Conservation (phyloP, 1,140 invertebrate species). For the Camponotus vicinus region DNA sequence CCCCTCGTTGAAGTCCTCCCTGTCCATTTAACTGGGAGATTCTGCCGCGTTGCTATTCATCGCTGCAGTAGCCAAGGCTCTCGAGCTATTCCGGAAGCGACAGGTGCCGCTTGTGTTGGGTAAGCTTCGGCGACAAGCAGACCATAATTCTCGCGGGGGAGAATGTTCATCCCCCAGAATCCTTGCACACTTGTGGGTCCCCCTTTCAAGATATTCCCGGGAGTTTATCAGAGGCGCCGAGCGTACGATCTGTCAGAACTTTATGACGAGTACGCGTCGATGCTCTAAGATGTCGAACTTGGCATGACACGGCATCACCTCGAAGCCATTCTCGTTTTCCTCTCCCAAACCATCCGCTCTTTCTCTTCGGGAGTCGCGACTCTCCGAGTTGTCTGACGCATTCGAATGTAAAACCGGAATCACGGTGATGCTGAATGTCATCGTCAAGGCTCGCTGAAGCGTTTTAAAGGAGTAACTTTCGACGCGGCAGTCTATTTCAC, state of each 20-base stretch:
- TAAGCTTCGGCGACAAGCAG: conserved; percentile 56
- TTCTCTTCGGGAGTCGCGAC: neutral
- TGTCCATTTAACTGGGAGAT: conserved; percentile 79
- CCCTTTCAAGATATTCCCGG: conserved; percentile 8
- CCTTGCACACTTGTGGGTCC: conserved; percentile 30
- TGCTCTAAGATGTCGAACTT: conserved; percentile 29
- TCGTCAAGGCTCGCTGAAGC: conserved; percentile 1
- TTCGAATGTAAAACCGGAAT: conserved; percentile 54
- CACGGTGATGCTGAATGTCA: conserved; percentile 27
- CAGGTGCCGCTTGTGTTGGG: conserved; percentile 70
- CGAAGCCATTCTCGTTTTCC: neutral
- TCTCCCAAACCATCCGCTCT: neutral
- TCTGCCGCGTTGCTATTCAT: conserved; percentile 70
- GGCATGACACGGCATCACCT: neutral
- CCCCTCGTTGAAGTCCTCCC: conserved; percentile 65
- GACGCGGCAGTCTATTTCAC: conserved; percentile 59
- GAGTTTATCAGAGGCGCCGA: conserved; percentile 58
- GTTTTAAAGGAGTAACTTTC: conserved; percentile 44
- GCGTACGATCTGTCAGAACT: conserved; percentile 55
- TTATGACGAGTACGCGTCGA: conserved; percentile 65
- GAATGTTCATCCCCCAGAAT: conserved; percentile 18
- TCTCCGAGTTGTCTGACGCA: neutral
- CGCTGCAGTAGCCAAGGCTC: conserved; percentile 30
- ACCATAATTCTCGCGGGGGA: conserved; percentile 63
- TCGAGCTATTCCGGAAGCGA: conserved; percentile 70